Base-by-base conservation (phyloP, 1,140 invertebrate genomes). In the Aphelenchoides avenae region DNA sequence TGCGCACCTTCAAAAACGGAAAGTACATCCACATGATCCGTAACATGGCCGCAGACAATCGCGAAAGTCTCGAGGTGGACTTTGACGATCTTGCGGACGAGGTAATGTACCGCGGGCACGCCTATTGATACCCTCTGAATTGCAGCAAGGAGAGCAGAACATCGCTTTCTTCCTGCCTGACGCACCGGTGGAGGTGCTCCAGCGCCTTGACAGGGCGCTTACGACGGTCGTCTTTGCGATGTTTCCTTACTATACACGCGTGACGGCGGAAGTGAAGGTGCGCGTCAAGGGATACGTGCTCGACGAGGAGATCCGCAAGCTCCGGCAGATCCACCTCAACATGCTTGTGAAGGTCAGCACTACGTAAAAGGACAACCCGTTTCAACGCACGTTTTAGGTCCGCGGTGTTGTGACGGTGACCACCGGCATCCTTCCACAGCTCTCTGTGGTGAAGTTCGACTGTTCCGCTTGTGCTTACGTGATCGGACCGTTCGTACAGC, bases 131-230 rank as follows among this genome's bases (percentile, higher is more conserved):
- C n/a, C 34, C 11, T 36, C 34, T 7, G 7, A 7, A 41, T 41
- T 41, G 20, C 7, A n/a, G n/a, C n/a, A 34, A n/a, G 72, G 74
- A 5, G 89, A 94, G 76, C 88, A 93, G 77, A 87, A 91, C 1
- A 80, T 99, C 30, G 92, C 91, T 0, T 97, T 89, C 78, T 98
- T 98, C 74, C 75, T 99, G 36, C 92, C 93, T 3, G 93, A 98
- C 80, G 93, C 93, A 1, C 95, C 95, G 0, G 84, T 87, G 37
- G 89, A 97, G 82, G 92, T 77, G 22, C 47, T 71, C 5, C 42
- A 60, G 20, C 52, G 73, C 20, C 49, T 77, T 39, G 68, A 72
- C 34, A 56, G 81, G 71, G 80, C 80, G 20, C 89, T 89, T 5
- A 93, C 91, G 78, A 89, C 93, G 54, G 84, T 97, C 52, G 92